Evolutionary conservation across 2,888 invertebrate genomes (phyloP).

Genomic region (Bellardia pandia): DNA sequence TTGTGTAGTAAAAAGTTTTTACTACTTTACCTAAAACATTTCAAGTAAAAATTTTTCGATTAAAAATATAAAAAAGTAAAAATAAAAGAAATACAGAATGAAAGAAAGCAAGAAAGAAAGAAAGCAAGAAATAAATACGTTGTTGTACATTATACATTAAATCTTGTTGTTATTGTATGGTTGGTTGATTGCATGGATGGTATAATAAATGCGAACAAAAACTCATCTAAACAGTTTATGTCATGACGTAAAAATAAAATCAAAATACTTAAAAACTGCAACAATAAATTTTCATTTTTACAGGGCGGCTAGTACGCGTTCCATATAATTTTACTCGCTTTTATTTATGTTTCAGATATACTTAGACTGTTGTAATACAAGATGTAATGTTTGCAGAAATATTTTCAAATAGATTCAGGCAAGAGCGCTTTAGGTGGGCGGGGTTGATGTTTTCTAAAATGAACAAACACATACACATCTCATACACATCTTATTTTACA

Average conservation of each 20-base stretch:
- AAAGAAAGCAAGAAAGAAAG: slow-evolving; percentile 45
- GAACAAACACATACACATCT: slow-evolving; percentile 16
- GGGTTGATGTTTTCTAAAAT: background rate
- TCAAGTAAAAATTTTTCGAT: slow-evolving; percentile 71
- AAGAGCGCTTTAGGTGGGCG: slow-evolving; percentile 9
- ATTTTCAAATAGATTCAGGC: slow-evolving; percentile 41
- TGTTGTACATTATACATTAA: slow-evolving; percentile 39
- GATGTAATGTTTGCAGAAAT: slow-evolving; percentile 53
- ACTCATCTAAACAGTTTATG: slow-evolving; percentile 83
- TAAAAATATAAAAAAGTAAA: slow-evolving; percentile 64
- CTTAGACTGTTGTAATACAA: background rate
- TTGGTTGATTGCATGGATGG: slow-evolving; percentile 22
- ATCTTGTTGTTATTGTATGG: slow-evolving; percentile 30
- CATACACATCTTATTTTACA: slow-evolving; percentile 75
- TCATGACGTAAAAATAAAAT: slow-evolving; percentile 82
- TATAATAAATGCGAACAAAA: slow-evolving; percentile 76
- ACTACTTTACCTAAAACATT: slow-evolving; percentile 73
- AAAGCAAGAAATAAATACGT: slow-evolving; percentile 44
- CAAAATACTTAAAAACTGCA: slow-evolving; percentile 82
- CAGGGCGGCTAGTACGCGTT: slow-evolving; percentile 54
- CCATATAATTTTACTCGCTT: slow-evolving; percentile 39
- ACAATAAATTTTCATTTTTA: slow-evolving; percentile 77
- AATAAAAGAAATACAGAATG: slow-evolving; percentile 39
- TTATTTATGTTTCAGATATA: slow-evolving; percentile 29
- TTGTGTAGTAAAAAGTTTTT: slow-evolving; percentile 73